Evolutionary conservation across 2,888 invertebrate species (phyloP), one percentile per base, ranked within the genome.

Genomic region (Smittia sp.): DNA sequence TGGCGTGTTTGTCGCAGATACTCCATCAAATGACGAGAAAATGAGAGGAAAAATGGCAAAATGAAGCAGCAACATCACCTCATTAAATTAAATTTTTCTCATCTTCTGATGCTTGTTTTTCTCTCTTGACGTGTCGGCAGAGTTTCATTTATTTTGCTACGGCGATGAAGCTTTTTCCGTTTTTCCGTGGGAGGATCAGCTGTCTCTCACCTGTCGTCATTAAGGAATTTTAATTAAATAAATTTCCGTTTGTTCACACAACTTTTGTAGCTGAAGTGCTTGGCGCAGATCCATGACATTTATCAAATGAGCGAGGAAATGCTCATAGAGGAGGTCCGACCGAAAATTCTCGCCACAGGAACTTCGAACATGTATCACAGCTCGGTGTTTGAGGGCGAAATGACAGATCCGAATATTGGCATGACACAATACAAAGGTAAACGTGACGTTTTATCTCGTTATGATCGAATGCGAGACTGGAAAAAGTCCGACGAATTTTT

Each of bases 271-370:
- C 75, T 83, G 0, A 81, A 81, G 74, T 83, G 82, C 70, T 79
- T 79, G 13, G 82, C 82, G 6, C 79, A 80, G 38, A 82, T 83
- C 67, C 80, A 82, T 74, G 78, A 79, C 18, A 80, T 83, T 54
- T 83, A 83, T 76, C 79, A 80, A 7, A 81, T 81, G 74, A 81
- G 81, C 75, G 78, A 79, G 11, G 82, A 83, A 63, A 81, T 81
- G 75, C 74, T 79, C 1, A 79, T 83, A 24, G 82, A 82, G 75
- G 82, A 83, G 75, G 83, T 82, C 78, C 79, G 79, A 54, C 82
- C 82, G 2, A 78, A 82, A n/a, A 81, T 82, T 72, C 76, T 83
- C 75, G 83, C 82, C 9, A 73, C 73, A 3, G 65, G 73, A 6
- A 78, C 81, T 70, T 82, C 82, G 1, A 75, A 76, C 75, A 78